Base-by-base conservation (phyloP, 1,140 invertebrate species). In the Ceratina australensis region DNA sequence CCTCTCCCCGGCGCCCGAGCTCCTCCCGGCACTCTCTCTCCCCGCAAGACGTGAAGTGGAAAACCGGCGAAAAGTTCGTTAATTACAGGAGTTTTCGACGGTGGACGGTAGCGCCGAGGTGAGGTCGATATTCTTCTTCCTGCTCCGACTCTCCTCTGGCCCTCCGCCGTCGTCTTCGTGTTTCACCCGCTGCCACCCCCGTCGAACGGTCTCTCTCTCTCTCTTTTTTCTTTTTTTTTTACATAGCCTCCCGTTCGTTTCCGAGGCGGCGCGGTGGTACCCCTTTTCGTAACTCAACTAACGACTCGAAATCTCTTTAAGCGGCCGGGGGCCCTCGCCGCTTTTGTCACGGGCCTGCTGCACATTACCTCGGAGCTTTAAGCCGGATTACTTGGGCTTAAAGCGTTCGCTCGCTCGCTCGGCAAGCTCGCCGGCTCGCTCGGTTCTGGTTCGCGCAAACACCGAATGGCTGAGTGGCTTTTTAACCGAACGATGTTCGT, bases 61-160 rank as follows among this genome's bases (percentile, higher is more conserved):
- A 85, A 81, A 81, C 81, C 82, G 73, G 78, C 73, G 82, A 81
- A 85, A 83, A 85, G 81, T 85, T 83, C 82, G 82, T 85, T 85
- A 85, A 85, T 85, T 85, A 83, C 84, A 72, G 79, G 77, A 80
- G 79, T 81, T 83, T 81, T 72, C 73, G 52, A 74, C 63, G 78
- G 49, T 79, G 77, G 71, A 74, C 33, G 54, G 77, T 74, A 74
- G 63, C 77, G 60, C 47, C 33, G 33, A 42, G 33, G 77, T 22
- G 76, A 72, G 76, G 69, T 79, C 77, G 77, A 67, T 72, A 71
- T 77, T 64, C 72, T 69, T 80, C 72, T 67, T 67, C 64, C 64
- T 42, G n/a, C 33, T 49, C 28, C 57, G 16, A 42, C 49, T 15
- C 18, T 20, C 50, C 3, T 10, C 24, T 18, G 54, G 24, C 49